A percentile compares a stretch with the other conserved stretches of the same genome.
These are phyloP conservation scores for Eremophila alpestris DNA, from an alignment of 2,797 vertebrate species.

Conservation along the genomic window DNA sequence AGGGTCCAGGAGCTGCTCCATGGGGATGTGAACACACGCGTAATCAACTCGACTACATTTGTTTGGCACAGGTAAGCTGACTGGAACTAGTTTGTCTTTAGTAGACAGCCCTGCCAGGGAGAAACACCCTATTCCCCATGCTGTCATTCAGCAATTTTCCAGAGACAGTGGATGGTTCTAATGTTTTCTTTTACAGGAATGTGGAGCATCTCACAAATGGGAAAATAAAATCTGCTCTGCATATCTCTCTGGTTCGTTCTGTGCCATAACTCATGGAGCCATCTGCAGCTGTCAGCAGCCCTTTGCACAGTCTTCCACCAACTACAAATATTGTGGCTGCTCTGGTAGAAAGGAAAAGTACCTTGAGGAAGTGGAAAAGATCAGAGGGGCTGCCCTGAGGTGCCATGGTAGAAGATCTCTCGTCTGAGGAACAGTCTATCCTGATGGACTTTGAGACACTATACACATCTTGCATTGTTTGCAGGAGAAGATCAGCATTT, in stretches of 20 bases:
- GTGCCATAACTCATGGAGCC: background rate
- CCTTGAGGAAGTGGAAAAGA: background rate
- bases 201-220: background rate
- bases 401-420: background rate
- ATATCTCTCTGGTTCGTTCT: background rate
- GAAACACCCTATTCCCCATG: background rate
- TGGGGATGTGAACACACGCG: background rate
- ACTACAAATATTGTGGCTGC: background rate
- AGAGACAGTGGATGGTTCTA: background rate
- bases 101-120: background rate
- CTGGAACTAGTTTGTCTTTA: background rate
- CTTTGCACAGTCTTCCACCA: background rate
- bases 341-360: background rate
- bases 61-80: background rate
- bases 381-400: background rate
- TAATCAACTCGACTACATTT: background rate
- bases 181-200: background rate
- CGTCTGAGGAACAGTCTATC: background rate
- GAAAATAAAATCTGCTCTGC: constrained; percentile 24
- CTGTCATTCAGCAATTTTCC: background rate
- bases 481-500: background rate
- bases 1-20: background rate
- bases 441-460: background rate
- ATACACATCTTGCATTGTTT: background rate
- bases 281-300: background rate